Percentiles rank a stretch among this genome's conserved stretches.
Conservation (phyloP, 2,797 vertebrate genomes). For the Malacoraja senta region DNA sequence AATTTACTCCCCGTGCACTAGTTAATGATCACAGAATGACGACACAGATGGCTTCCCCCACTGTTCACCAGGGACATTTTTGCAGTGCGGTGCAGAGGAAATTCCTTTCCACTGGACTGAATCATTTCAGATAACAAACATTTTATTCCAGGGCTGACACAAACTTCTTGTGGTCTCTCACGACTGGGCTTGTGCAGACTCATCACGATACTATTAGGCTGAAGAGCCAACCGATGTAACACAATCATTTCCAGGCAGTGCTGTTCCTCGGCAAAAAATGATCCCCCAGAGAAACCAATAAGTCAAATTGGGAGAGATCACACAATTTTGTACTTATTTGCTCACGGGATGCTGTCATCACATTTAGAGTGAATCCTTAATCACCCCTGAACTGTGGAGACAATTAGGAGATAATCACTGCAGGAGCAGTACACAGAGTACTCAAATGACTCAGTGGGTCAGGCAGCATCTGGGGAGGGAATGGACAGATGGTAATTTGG, state of each 20-base stretch:
- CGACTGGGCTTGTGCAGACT: background rate
- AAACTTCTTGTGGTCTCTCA: background rate
- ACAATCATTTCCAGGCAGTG: background rate
- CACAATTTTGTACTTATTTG: no score
- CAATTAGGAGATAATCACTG: no score
- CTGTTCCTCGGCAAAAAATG: no score
- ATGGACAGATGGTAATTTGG: no score
- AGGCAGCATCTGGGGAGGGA: no score
- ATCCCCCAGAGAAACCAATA: no score
- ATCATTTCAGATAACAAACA: background rate
- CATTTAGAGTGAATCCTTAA: no score
- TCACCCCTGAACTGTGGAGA: no score
- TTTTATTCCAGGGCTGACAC: background rate
- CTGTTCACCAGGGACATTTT: background rate
- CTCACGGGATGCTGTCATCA: no score
- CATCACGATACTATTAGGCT: background rate
- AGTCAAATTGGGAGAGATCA: no score
- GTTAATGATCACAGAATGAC: conserved; percentile 12
- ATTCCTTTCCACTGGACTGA: background rate
- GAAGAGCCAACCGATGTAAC: background rate
- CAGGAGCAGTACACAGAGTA: no score
- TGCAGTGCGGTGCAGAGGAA: background rate
- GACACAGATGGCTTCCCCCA: background rate
- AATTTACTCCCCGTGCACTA: background rate
- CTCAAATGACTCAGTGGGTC: no score